Evolutionary conservation across 2,113 vertebrate genomes (phyloP), one percentile per base, ranked within the genome.

Genomic region (Calypte anna): DNA sequence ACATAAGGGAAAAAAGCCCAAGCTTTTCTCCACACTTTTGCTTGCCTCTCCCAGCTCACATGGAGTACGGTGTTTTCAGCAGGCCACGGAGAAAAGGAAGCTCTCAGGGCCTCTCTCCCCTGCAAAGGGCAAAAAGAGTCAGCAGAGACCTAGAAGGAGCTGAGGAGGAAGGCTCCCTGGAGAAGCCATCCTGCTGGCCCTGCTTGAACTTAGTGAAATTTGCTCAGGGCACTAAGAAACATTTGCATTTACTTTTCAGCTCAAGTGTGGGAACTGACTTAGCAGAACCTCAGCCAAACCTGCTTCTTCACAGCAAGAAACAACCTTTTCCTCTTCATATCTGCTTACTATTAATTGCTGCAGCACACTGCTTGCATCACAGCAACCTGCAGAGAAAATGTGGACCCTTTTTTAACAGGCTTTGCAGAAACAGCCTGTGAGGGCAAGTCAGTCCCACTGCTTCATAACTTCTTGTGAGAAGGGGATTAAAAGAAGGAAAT

Each of bases 201-300:
- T 76, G 80, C 44, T 84, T 96, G 94, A 96, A 96, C 88, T 86
- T 58, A 21, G 38, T 58, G 88, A 96, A 94, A 93, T 95, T 91
- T 82, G 94, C 94, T 94, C 77, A 96, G 44, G 92, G 94, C 94
- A 58, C 73, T 58, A 44, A 66, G 93, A 86, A 96, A 93, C 50
- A 95, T 95, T 96, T 97, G 82, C 93, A 95, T 96, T 96, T 83
- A 67, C 90, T 93, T 94, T 96, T 86, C 82, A 76, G 75, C 54
- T 93, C 28, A 81, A 90, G 83, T 96, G 96, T 96, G 93, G 94
- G 94, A 95, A 97, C 88, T 84, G 88, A 83, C 66, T 94, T 96
- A 91, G 73, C 69, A 95, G 93, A 93, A 94, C 64, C 62, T 95
- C 68, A 4, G 73, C 80, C 88, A 96, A 95, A 93, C 88, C 86